A percentile compares a stretch with the other conserved stretches of the same genome.
These are phyloP conservation scores for Chaetura pelagica DNA, from an alignment of 2,113 vertebrate species.

Conservation along the genomic window DNA sequence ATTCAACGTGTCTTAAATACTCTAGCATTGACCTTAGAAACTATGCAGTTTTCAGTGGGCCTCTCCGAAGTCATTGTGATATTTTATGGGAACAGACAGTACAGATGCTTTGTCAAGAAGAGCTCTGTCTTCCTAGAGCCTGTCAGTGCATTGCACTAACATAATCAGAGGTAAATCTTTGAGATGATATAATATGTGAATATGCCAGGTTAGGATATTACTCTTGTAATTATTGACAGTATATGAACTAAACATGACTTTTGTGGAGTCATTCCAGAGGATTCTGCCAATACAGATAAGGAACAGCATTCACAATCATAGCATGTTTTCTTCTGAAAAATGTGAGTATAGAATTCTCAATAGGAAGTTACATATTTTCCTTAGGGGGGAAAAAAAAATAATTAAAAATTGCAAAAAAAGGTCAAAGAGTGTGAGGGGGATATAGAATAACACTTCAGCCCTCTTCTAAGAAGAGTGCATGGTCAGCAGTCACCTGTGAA, in stretches of 20 bases:
- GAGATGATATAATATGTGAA: neutral
- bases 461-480: neutral
- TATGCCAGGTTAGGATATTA: neutral
- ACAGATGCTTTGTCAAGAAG: neutral
- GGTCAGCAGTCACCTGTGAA: neutral
- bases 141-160: neutral
- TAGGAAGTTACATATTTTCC: neutral
- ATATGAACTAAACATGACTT: neutral
- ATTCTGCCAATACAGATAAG: neutral
- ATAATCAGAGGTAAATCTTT: neutral
- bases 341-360: neutral
- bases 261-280: neutral
- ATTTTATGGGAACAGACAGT: neutral
- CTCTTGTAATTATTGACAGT: neutral
- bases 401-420: neutral
- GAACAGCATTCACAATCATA: neutral
- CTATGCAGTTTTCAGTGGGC: neutral
- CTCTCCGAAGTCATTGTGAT: neutral
- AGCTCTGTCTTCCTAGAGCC: neutral
- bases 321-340: neutral
- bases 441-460: neutral
- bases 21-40: neutral
- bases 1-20: neutral
- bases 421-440: neutral
- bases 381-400: neutral